Percentiles rank a stretch among this genome's conserved stretches.
Evolutionary conservation across 2,888 invertebrate species (phyloP).

Genomic region (Tetheella fluctuosa): DNA sequence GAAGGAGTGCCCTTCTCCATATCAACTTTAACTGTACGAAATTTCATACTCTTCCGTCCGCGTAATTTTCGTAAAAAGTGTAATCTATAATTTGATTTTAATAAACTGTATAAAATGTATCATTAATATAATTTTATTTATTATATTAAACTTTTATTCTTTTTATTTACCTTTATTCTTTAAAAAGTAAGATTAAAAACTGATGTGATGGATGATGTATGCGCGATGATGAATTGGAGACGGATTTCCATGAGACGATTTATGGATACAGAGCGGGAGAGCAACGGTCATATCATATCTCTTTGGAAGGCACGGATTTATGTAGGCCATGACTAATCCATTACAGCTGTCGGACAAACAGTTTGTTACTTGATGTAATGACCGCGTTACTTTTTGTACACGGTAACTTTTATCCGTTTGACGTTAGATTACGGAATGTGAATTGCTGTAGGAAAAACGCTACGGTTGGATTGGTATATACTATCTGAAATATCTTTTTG

Average conservation of each 20-base stretch:
- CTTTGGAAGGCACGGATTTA: conserved; percentile 5
- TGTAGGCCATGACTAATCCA: not conserved
- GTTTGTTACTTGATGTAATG: conserved; percentile 3
- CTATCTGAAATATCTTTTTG: too few relatives aligned
- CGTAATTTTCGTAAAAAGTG: too few relatives aligned
- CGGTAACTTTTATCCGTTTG: not conserved
- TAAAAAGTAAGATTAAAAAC: conserved; percentile 17
- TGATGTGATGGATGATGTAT: conserved; percentile 27
- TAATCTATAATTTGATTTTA: too few relatives aligned
- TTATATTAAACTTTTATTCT: conserved; percentile 2
- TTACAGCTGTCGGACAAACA: conserved; percentile 5
- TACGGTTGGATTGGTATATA: too few relatives aligned
- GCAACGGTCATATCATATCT: conserved; percentile 8
- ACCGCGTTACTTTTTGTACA: not conserved
- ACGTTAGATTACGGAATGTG: not conserved
- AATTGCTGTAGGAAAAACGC: too few relatives aligned
- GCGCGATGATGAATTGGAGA: conserved; percentile 28
- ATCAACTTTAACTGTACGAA: too few relatives aligned
- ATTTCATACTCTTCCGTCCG: too few relatives aligned
- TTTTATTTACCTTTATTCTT: too few relatives aligned
- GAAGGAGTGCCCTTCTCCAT: too few relatives aligned
- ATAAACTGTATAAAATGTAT: too few relatives aligned
- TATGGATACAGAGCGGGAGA: conserved; percentile 9
- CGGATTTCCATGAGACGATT: conserved; percentile 19
- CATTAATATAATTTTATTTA: too few relatives aligned